Conservation (phyloP, 2,797 vertebrate genomes). For the Hyperoplus lanceolatus region DNA sequence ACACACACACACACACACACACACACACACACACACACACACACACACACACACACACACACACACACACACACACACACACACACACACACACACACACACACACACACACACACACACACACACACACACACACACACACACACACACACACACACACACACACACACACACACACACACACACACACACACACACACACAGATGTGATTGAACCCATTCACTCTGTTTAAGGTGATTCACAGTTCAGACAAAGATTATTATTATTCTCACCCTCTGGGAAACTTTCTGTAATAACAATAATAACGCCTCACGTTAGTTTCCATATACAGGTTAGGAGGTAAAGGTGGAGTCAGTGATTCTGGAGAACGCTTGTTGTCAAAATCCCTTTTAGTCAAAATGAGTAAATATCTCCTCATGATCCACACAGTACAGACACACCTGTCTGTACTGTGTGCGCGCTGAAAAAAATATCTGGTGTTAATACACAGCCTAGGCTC, state of each 20-base stretch:
- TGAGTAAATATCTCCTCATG: too few relatives aligned
- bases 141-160: too few relatives aligned
- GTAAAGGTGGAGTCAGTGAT: not conserved
- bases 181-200: constrained; percentile 27
- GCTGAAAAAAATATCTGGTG: too few relatives aligned
- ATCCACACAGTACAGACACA: too few relatives aligned
- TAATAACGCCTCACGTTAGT: not conserved
- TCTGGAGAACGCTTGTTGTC: too few relatives aligned
- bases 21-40: too few relatives aligned
- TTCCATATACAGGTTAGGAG: not conserved
- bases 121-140: too few relatives aligned
- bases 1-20: too few relatives aligned
- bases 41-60: constrained; percentile 1
- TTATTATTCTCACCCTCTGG: constrained; percentile 31
- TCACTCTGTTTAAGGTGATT: constrained; percentile 37
- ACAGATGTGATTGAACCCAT: not conserved
- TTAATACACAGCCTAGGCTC: too few relatives aligned
- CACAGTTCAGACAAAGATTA: constrained; percentile 40
- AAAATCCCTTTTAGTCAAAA: too few relatives aligned
- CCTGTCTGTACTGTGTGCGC: too few relatives aligned
- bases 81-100: not conserved
- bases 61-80: constrained; percentile 38
- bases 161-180: constrained; percentile 25
- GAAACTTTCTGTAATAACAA: constrained; percentile 1
- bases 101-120: not conserved